Evolutionary conservation across 2,888 invertebrate genomes (phyloP).

Genomic region (Julus scandinavius): DNA sequence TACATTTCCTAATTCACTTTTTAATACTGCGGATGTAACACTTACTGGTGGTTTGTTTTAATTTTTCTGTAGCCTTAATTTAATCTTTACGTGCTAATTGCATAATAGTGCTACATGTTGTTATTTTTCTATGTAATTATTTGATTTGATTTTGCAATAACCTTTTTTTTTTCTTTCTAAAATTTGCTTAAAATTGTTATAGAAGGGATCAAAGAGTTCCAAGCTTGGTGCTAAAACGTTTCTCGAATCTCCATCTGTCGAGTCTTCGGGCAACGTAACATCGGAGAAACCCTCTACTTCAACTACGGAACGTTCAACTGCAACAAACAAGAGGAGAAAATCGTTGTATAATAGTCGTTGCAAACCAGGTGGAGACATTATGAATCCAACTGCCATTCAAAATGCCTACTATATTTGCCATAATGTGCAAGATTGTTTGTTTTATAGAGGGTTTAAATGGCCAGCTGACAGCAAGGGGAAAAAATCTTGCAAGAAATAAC

Average conservation of each 20-base stretch:
- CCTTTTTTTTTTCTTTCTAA: background rate
- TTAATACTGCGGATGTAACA: too few relatives aligned
- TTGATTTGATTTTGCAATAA: background rate
- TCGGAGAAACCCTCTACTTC: background rate
- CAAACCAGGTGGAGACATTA: slow-evolving; percentile 72
- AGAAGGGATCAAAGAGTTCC: background rate
- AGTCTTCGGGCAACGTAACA: background rate
- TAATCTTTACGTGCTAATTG: too few relatives aligned
- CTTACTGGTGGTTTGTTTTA: too few relatives aligned
- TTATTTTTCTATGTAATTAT: background rate
- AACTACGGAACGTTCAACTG: background rate
- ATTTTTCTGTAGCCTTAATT: too few relatives aligned
- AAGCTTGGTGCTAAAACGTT: background rate
- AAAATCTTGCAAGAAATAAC: slow-evolving; percentile 33
- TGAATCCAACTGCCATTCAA: slow-evolving; percentile 90
- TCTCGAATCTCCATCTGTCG: background rate
- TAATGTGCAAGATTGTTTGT: slow-evolving; percentile 87
- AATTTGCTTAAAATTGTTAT: background rate
- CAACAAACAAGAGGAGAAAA: slow-evolving; percentile 41
- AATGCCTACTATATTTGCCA: slow-evolving; percentile 95
- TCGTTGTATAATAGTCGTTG: slow-evolving; percentile 51
- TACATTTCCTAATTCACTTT: too few relatives aligned
- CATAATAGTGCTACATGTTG: too few relatives aligned
- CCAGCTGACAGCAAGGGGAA: slow-evolving; percentile 79
- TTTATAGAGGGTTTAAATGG: slow-evolving; percentile 88